phyloP scores from a whole-genome alignment of 2,888 invertebrate species.

The Cataglyphis cursor region DNA sequence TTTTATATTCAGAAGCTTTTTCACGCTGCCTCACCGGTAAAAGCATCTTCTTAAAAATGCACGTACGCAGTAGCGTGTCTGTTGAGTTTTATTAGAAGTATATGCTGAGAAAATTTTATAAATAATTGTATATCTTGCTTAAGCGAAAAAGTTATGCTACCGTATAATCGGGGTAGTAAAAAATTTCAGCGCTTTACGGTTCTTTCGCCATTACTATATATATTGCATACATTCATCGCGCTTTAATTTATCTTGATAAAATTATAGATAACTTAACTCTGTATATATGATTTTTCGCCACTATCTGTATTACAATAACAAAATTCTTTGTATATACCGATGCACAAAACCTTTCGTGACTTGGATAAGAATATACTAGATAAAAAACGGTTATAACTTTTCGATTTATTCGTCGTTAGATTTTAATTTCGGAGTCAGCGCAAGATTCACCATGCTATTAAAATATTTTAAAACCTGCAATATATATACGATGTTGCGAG shows the following conservation, averaged over 20 bases:
- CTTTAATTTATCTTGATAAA: conserved; percentile 43
- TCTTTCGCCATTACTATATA: background rate
- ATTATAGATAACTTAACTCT: conserved; percentile 31
- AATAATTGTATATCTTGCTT: conserved; percentile 38
- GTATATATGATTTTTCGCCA: conserved; percentile 12
- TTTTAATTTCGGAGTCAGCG: conserved; percentile 24
- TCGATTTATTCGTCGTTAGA: conserved; percentile 23
- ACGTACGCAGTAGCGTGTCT: background rate
- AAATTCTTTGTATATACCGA: background rate
- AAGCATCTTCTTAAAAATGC: background rate
- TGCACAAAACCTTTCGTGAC: conserved; percentile 44
- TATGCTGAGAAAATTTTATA: conserved; percentile 26
- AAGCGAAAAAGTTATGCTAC: conserved; percentile 18
- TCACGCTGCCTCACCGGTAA: background rate
- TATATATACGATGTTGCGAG: background rate
- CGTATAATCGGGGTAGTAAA: conserved; percentile 5
- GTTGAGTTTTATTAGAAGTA: conserved; percentile 1
- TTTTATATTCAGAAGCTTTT: conserved; percentile 21
- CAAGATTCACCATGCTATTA: background rate
- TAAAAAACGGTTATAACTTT: conserved; percentile 18
- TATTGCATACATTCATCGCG: background rate
- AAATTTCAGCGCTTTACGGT: conserved; percentile 6
- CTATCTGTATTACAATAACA: conserved; percentile 23
- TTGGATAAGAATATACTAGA: conserved; percentile 31
- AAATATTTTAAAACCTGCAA: background rate